phyloP scores from a whole-genome alignment of 2,113 vertebrate species.

The Stegostoma tigrinum region DNA sequence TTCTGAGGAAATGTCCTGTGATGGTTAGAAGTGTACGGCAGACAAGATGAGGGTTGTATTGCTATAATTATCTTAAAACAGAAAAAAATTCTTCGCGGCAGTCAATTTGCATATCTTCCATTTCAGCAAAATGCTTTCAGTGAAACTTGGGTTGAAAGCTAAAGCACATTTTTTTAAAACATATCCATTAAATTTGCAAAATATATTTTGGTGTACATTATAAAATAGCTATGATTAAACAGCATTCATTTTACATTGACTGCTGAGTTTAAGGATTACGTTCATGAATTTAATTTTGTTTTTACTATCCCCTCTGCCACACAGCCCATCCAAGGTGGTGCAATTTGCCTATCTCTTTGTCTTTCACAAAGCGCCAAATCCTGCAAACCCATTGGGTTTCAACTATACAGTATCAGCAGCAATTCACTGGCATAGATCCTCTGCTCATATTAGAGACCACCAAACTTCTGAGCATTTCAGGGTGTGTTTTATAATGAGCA shows the following conservation, averaged over 20 bases:
- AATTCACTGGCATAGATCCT: no score
- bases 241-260: background rate
- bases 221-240: background rate
- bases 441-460: background rate
- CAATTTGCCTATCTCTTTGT: no score
- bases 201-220: background rate
- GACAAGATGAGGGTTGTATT: background rate
- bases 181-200: background rate
- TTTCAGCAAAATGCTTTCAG: background rate
- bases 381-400: no score
- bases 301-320: no score
- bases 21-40: background rate
- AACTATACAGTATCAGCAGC: no score
- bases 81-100: background rate
- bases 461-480: background rate
- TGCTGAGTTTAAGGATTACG: background rate
- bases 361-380: no score
- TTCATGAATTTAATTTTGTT: no score
- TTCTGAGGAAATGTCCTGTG: background rate
- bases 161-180: background rate
- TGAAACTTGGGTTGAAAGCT: background rate
- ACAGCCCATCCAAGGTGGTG: no score
- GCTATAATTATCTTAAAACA: background rate
- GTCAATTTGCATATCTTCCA: background rate
- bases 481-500: background rate